Base-by-base conservation (phyloP, 2,113 vertebrate species). In the Lipotes vexillifer region DNA sequence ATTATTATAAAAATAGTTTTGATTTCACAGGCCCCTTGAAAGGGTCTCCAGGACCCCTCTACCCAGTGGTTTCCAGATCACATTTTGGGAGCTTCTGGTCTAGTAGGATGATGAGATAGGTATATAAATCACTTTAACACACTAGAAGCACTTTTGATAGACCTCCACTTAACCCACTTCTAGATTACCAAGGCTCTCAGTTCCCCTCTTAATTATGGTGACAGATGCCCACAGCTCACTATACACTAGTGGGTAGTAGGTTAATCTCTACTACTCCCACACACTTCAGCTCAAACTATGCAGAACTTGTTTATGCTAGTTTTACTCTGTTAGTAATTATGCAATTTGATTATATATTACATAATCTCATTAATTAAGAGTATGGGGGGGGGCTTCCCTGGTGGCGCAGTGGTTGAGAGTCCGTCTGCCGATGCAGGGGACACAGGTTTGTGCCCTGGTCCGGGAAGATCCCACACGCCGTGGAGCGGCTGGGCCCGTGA, bases 261-360 rank as follows among this genome's bases (percentile, higher is more conserved):
- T 66, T 93, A 72, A 92, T 93, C 68, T 77, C 78, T 72, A 81
- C 31, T 5, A 95, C 69, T 82, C 92, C 94, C 87, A 89, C 92
- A 92, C 36, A 57, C 90, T 96, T 97, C 92, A 96, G 92, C 21
- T 97, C 94, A 93, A 68, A 96, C 46, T 90, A 83, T 63, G 49
- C 31, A 77, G 84, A 78, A 95, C n/a, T 86, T 83, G 78, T 96
- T 93, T 87, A 84, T 84, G 86, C 21, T 91, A 89, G 82, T 82
- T 93, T 96, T 57, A 74, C 49, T 84, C n/a, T 86, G 55, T 57
- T 68, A 93, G 61, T 91, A 91, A 94, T 96, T 93, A 96, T 55
- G 72, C 65, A 83, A 77, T 92, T 65, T 90, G 63, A 94, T 90
- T 80, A 88, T 21, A 44, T 7, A 74, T 78, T 94, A 92, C 6